These are phyloP conservation scores for Hydropotes inermis DNA, from an alignment of 2,113 vertebrate genomes.

Conservation along the genomic window DNA sequence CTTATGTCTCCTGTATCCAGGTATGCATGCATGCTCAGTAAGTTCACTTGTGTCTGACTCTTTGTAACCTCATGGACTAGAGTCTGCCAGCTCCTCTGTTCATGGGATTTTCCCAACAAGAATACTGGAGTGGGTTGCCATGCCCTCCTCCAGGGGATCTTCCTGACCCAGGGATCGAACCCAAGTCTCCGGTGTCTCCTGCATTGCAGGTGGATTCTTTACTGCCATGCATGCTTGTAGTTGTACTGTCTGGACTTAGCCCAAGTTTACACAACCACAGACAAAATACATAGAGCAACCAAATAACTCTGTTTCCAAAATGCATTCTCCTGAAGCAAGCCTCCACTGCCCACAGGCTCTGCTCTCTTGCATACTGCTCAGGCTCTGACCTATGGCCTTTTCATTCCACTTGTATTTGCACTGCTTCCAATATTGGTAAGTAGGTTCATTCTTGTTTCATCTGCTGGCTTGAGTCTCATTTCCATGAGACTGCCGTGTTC, in stretches of 20 bases:
- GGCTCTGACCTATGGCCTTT: not conserved
- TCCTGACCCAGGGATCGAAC: not conserved
- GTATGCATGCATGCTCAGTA: not conserved
- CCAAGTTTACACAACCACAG: not conserved
- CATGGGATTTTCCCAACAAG: not conserved
- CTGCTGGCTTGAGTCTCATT: not conserved
- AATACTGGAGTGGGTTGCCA: not conserved
- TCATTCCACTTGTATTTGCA: constrained; percentile 8
- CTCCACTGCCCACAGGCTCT: not conserved
- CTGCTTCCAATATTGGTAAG: not conserved
- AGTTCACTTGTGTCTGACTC: not conserved
- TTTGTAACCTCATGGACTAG: not conserved
- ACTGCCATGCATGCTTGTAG: not conserved
- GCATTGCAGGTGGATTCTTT: not conserved
- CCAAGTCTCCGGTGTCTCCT: not conserved
- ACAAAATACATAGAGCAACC: not conserved
- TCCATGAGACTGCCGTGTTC: not conserved
- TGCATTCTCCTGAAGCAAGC: not conserved
- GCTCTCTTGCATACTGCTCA: not conserved
- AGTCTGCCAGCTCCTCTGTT: not conserved
- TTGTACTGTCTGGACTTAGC: not conserved
- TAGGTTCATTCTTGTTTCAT: not conserved
- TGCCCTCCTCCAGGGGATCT: not conserved
- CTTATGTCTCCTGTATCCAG: not conserved
- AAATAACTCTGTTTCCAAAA: not conserved